Conservation (phyloP, 2,113 vertebrate genomes). For the Hemiprocne comata region DNA sequence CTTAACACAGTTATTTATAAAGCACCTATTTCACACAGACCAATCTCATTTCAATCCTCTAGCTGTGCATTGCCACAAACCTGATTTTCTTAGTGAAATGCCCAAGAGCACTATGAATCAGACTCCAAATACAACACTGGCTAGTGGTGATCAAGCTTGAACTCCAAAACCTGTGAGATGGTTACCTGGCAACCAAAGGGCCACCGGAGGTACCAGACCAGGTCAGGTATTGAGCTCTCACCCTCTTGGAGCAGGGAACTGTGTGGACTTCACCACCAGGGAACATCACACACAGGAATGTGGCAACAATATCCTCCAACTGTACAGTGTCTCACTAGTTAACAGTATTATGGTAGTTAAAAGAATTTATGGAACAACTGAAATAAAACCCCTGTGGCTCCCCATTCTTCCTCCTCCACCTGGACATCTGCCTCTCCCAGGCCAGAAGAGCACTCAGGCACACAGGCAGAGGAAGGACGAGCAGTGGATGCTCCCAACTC, state of each 20-base stretch:
- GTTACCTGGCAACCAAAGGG: not conserved
- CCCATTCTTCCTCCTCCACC: not conserved
- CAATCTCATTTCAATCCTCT: not conserved
- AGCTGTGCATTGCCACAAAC: not conserved
- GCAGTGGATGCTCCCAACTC: not conserved
- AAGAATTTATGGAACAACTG: not conserved
- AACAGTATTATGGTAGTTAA: not conserved
- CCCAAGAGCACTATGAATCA: not conserved
- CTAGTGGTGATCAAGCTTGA: not conserved
- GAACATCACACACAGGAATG: fast-evolving
- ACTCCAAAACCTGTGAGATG: not conserved
- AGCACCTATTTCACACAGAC: not conserved
- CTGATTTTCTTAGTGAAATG: not conserved
- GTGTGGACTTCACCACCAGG: not conserved
- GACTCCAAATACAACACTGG: not conserved
- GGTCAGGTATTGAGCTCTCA: not conserved
- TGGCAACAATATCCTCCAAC: not conserved
- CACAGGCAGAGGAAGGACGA: not conserved
- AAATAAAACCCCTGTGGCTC: not conserved
- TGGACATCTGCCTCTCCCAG: fast-evolving
- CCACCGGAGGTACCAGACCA: not conserved
- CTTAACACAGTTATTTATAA: not conserved
- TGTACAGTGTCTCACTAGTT: fast-evolving
- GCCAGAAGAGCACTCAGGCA: not conserved
- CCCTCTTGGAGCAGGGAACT: not conserved